These are phyloP conservation scores for Erebia epiphron DNA, from an alignment of 2,888 invertebrate species.

Conservation along the genomic window DNA sequence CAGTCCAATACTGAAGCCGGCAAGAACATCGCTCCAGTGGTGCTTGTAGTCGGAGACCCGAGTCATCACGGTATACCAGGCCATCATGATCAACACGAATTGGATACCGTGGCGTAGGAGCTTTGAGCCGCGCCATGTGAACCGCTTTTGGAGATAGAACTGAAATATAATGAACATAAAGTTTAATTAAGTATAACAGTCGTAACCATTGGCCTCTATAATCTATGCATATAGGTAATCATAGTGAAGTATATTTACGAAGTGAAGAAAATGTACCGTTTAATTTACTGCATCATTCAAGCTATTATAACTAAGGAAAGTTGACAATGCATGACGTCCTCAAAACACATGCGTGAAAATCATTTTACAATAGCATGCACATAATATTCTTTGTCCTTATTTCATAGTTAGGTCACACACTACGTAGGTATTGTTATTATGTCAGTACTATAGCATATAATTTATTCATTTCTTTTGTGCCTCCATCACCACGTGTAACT, in stretches of 20 bases:
- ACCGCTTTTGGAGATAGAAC: constrained; percentile 92
- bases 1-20: constrained; percentile 89
- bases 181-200: not conserved
- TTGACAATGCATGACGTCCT: not conserved
- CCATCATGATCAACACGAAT: constrained; percentile 88
- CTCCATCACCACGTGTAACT: no score
- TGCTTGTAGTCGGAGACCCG: constrained; percentile 98
- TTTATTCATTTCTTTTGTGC: no score
- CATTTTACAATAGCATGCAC: not conserved
- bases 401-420: not conserved
- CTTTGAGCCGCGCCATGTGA: constrained; percentile 87
- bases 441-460: no score
- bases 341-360: constrained; percentile 14
- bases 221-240: no score
- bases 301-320: not conserved
- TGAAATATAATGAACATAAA: constrained; percentile 57
- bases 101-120: constrained; percentile 90
- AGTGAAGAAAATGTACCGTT: no score
- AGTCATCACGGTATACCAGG: constrained; percentile 94
- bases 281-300: no score
- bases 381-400: not conserved
- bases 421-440: not conserved
- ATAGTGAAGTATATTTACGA: no score
- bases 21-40: constrained; percentile 98
- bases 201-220: no score